phyloP scores from a whole-genome alignment of 2,113 vertebrate species.

The Actenoides hombroni region DNA sequence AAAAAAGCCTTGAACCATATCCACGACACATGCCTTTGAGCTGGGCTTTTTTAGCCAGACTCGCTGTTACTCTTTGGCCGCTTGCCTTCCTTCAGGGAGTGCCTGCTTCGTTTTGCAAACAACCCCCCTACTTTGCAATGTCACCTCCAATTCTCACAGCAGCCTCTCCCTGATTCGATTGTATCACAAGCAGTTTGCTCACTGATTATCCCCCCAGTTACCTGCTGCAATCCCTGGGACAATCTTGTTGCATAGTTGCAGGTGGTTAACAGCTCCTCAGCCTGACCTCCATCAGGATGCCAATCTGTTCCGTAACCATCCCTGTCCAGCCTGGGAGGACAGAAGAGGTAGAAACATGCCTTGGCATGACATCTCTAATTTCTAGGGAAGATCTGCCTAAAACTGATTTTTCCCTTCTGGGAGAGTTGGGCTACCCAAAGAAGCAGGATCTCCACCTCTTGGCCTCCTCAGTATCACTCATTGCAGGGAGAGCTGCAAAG shows the following conservation, averaged over 20 bases:
- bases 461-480: background rate
- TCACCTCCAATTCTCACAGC: background rate
- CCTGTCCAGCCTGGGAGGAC: background rate
- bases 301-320: background rate
- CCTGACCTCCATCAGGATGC: background rate
- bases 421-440: rapidly evolving
- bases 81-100: background rate
- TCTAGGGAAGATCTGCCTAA: background rate
- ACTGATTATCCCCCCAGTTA: background rate
- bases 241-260: background rate
- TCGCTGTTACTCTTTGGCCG: background rate
- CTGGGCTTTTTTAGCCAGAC: background rate
- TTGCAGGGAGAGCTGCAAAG: background rate
- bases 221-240: background rate
- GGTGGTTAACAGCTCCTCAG: background rate
- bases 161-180: background rate
- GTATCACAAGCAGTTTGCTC: background rate
- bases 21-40: background rate
- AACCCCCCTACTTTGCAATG: background rate
- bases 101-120: background rate
- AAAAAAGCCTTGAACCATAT: background rate
- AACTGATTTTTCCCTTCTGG: background rate
- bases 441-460: background rate
- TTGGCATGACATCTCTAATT: background rate
- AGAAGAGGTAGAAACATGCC: background rate